Evolutionary conservation across 1,140 invertebrate species (phyloP).

Genomic region (Cataglyphis hispanica): DNA sequence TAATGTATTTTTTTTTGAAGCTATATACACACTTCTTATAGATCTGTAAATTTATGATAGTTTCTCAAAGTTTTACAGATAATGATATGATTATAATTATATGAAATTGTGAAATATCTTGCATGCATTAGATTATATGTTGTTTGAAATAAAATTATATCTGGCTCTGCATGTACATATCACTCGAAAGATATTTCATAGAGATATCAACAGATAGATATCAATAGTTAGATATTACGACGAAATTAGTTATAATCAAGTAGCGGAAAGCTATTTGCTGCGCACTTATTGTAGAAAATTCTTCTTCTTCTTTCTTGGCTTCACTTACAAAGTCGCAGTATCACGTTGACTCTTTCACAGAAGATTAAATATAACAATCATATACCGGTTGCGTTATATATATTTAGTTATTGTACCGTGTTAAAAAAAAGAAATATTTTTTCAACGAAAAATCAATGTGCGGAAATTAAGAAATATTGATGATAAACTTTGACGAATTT

Average conservation of each 20-base stretch:
- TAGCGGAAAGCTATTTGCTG: background rate
- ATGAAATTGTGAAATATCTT: background rate
- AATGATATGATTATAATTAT: background rate
- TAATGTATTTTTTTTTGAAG: background rate
- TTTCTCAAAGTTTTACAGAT: background rate
- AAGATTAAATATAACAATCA: constrained; percentile 14
- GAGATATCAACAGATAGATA: no score
- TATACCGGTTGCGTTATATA: background rate
- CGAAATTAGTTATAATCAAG: constrained; percentile 2
- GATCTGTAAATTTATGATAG: background rate
- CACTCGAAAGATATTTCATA: background rate
- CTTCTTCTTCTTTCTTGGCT: no score
- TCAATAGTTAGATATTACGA: background rate
- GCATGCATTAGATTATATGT: background rate
- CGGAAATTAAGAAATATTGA: background rate
- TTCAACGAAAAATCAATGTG: background rate
- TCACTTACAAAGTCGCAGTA: no score
- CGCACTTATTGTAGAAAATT: background rate
- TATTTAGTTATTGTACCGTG: background rate
- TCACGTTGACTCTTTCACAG: no score
- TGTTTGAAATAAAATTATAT: background rate
- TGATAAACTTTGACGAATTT: background rate
- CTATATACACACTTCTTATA: background rate
- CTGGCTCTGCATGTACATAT: background rate
- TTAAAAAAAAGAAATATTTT: background rate